These are phyloP conservation scores for Drosophila vallismaia DNA, from an alignment of 2,888 invertebrate genomes.

Conservation along the genomic window DNA sequence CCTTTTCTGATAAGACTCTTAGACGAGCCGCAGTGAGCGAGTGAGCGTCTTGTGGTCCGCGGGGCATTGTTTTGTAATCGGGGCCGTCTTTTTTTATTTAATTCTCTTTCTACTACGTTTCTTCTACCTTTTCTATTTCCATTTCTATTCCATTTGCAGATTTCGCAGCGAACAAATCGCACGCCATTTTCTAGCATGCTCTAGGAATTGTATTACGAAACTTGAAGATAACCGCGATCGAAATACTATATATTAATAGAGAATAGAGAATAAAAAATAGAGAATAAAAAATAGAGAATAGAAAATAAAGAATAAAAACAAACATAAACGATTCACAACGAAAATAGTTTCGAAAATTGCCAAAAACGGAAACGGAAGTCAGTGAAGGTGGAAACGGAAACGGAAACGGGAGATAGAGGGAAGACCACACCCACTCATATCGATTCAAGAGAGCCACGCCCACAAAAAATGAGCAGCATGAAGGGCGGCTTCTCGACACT, in stretches of 20 bases:
- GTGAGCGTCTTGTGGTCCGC: slow-evolving; percentile 14
- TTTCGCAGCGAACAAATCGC: slow-evolving; percentile 66
- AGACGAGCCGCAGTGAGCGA: not conserved
- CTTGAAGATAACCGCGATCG: slow-evolving; percentile 12
- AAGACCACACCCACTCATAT: not conserved
- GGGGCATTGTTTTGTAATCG: slow-evolving; percentile 33
- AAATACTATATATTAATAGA: not conserved
- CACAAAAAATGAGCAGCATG: slow-evolving; percentile 81
- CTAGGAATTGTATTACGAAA: slow-evolving; percentile 68
- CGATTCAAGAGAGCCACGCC: slow-evolving; percentile 31
- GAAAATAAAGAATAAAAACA: not conserved
- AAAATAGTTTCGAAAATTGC: slow-evolving; percentile 12
- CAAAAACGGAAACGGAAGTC: slow-evolving; percentile 9
- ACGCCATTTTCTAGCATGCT: slow-evolving; percentile 72
- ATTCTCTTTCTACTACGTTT: slow-evolving; percentile 6
- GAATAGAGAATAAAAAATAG: not conserved
- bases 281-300: not conserved
- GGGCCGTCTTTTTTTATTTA: slow-evolving; percentile 24
- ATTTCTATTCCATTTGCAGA: slow-evolving; percentile 56
- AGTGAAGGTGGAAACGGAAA: not conserved
- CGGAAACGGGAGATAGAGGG: not conserved
- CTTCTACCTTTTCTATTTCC: slow-evolving; percentile 43
- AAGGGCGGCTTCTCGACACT: slow-evolving; percentile 84
- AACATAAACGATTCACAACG: slow-evolving; percentile 1
- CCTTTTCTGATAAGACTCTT: slow-evolving; percentile 12